Conservation (phyloP, 2,113 vertebrate genomes). For the Apteryx mantelli region DNA sequence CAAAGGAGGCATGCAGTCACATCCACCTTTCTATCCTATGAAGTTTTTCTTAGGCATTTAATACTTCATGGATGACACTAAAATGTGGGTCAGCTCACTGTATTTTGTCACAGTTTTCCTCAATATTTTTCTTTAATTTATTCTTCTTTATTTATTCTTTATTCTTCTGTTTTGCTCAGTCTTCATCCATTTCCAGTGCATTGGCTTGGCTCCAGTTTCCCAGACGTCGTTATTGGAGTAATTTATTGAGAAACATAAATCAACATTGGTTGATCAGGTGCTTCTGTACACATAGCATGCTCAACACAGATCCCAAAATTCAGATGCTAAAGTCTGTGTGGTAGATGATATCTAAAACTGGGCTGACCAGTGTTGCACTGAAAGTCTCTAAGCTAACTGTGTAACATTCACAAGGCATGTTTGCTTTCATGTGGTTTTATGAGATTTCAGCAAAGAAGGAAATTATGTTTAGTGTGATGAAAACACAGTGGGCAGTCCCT, state of each 20-base stretch:
- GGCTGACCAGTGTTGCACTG: not conserved
- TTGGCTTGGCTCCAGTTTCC: not conserved
- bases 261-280: rapidly evolving
- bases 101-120: conserved; percentile 45
- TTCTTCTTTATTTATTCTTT: too few relatives aligned
- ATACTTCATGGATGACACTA: not conserved
- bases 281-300: not conserved
- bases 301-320: not conserved
- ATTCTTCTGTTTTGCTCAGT: not conserved
- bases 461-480: not conserved
- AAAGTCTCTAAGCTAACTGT: not conserved
- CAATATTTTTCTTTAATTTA: not conserved
- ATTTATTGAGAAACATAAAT: not conserved
- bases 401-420: not conserved
- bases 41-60: conserved; percentile 35
- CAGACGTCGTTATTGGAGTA: not conserved
- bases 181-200: not conserved
- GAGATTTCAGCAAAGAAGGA: not conserved
- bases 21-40: not conserved
- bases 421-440: not conserved
- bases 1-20: not conserved
- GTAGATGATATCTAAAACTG: not conserved
- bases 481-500: not conserved
- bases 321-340: not conserved
- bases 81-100: conserved; percentile 23